phyloP scores from a whole-genome alignment of 2,797 vertebrate genomes.

The Microctenopoma steveboyesi region DNA sequence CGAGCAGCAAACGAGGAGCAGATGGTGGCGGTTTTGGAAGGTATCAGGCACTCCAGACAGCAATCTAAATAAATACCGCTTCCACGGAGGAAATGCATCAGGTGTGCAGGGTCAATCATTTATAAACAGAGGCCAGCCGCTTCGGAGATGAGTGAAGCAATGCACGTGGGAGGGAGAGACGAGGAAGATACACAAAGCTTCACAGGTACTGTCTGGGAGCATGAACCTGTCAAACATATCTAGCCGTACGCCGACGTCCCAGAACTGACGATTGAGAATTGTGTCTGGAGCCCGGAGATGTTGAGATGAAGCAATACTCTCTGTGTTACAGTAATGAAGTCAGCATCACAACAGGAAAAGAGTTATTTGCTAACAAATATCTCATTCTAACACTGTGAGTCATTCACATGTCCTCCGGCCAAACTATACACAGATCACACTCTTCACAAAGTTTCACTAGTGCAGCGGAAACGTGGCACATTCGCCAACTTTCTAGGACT shows the following conservation, averaged over 20 bases:
- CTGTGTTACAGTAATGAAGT: background rate
- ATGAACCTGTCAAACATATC: slow-evolving; percentile 6
- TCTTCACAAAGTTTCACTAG: slow-evolving; percentile 24
- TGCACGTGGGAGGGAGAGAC: background rate
- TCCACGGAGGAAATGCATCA: slow-evolving; percentile 71
- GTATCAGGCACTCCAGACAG: slow-evolving; percentile 73
- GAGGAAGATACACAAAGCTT: background rate
- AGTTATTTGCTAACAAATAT: slow-evolving; percentile 67
- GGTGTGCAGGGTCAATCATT: slow-evolving; percentile 65
- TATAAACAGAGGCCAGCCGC: slow-evolving; percentile 61
- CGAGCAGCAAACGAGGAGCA: slow-evolving; percentile 78
- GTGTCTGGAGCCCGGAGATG: slow-evolving; percentile 14
- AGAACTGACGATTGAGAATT: slow-evolving; percentile 3
- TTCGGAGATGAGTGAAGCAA: slow-evolving; percentile 26
- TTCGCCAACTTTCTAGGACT: slow-evolving; percentile 36
- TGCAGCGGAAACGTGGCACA: slow-evolving; percentile 28
- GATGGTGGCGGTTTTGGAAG: slow-evolving; percentile 79
- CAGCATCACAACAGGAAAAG: slow-evolving; percentile 56
- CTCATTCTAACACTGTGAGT: slow-evolving; percentile 66
- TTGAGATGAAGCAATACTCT: slow-evolving; percentile 25
- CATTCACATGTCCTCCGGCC: slow-evolving; percentile 49
- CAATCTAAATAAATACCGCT: slow-evolving; percentile 81
- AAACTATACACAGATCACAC: slow-evolving; percentile 68
- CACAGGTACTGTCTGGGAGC: slow-evolving; percentile 47
- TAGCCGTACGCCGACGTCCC: slow-evolving; percentile 12